Conservation (phyloP, 2,797 vertebrate species). For the Amazonetta brasiliensis region DNA sequence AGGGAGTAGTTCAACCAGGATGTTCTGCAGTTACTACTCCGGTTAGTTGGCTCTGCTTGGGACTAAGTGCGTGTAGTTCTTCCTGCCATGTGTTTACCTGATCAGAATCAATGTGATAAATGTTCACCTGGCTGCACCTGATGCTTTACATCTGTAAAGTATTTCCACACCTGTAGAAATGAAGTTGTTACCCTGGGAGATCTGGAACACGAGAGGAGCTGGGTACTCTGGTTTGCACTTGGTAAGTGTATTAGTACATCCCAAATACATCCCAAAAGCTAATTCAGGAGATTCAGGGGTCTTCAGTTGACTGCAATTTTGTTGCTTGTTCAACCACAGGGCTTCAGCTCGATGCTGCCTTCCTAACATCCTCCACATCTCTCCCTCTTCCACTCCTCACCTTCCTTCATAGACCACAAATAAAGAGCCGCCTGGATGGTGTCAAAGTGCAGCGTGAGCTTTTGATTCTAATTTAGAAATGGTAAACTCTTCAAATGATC, state of each 20-base stretch:
- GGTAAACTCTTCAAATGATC: not conserved
- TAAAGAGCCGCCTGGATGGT: not conserved
- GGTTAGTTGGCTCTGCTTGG: not conserved
- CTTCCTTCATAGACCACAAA: not conserved
- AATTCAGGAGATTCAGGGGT: not conserved
- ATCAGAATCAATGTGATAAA: not conserved
- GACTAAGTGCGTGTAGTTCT: not conserved
- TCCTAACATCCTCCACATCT: not conserved
- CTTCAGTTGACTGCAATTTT: not conserved
- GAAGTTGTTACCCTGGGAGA: not conserved
- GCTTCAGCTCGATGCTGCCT: not conserved
- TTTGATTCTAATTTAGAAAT: not conserved
- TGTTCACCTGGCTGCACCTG: not conserved
- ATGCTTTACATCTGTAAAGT: not conserved
- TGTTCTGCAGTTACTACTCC: not conserved
- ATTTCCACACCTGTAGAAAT: not conserved
- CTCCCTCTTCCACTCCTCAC: not conserved
- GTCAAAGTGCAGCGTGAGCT: not conserved
- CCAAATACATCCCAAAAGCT: not conserved
- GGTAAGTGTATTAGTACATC: not conserved
- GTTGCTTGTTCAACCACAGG: not conserved
- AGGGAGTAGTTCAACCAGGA: not conserved
- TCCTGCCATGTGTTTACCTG: not conserved
- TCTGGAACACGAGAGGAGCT: not conserved
- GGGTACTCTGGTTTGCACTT: not conserved